Evolutionary conservation across 2,797 vertebrate species (phyloP), one percentile per base, ranked within the genome.

Genomic region (Fistularia commersonii): DNA sequence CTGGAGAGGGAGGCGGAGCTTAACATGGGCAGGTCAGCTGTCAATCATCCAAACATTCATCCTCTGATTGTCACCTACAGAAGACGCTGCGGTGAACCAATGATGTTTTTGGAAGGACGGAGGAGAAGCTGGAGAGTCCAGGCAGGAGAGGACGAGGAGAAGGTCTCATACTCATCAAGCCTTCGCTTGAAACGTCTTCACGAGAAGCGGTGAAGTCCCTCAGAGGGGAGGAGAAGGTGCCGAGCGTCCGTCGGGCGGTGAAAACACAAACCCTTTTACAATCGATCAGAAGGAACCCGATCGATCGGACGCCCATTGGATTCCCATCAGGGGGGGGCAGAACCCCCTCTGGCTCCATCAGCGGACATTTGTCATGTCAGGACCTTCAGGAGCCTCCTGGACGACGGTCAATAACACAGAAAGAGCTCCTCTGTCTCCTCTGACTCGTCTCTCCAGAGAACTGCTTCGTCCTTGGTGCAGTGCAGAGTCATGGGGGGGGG

Each of bases 291-390:
- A 79, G 77, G 77, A 45, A 73, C 54, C 75, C 73, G 82, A 85
- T 84, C 82, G 80, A 84, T 87, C 80, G 37, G 64, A 48, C 64
- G 71, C 47, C 79, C 72, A 72, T 66, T 79, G 66, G 83, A 85
- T 81, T 74, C 67, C 59, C 77, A 84, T 87, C 64, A 77, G 50
- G 58, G 54, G 33, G 46, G 57, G 36, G 61, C 51, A 68, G 57
- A 64, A 40, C 5, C 12, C 38, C 5, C 5, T 3, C 38, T 5
- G 9, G 12, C 38, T 5, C 38, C 38, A 5, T 9, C 38, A 9
- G 12, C 7, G 7, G 36, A 7, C 7, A 6, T 6, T 7, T 81
- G 79, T 82, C 85, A 83, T 73, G 77, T 72, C 12, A 10, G 64
- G 77, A 74, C 76, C 75, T 64, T 66, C 48, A 55, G 54, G 64